Percentiles rank a stretch among this genome's conserved stretches.
These are phyloP conservation scores for Caenorhabditis tropicalis DNA, from an alignment of 1,140 invertebrate species.

Conservation along the genomic window DNA sequence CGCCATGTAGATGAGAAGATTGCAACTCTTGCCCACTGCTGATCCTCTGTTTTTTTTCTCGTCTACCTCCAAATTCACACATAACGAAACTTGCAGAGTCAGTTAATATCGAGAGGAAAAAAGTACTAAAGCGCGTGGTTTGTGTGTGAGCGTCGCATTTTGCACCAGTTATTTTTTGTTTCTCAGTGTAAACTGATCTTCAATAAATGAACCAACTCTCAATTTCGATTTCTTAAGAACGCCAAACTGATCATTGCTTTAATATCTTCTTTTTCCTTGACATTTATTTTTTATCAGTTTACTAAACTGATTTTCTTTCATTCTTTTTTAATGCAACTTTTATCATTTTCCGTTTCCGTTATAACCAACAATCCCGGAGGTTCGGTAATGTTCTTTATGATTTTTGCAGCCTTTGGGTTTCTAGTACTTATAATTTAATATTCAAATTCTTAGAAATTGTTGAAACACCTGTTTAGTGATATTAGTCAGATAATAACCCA, in stretches of 20 bases:
- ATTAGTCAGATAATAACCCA: not conserved
- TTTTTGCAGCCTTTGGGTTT: not conserved
- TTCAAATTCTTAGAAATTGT: not conserved
- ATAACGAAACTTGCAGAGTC: not conserved
- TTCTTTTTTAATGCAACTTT: not conserved
- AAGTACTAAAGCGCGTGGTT: not conserved
- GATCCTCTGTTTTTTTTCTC: not conserved
- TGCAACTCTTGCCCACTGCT: not conserved
- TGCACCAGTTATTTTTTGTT: not conserved
- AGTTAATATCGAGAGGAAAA: not conserved
- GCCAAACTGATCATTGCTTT: not conserved
- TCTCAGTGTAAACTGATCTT: not conserved
- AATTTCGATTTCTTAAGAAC: not conserved
- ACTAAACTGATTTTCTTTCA: not conserved
- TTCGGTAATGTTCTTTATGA: not conserved
- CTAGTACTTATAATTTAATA: not conserved
- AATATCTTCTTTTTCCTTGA: not conserved
- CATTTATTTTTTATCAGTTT: conserved; percentile 5
- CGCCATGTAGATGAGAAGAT: conserved; percentile 6
- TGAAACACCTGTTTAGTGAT: not conserved
- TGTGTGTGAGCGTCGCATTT: not conserved
- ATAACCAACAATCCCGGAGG: not conserved
- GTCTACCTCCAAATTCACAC: not conserved
- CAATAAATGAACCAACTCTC: not conserved
- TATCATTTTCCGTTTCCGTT: not conserved